phyloP scores from a whole-genome alignment of 1,140 invertebrate genomes.

The Apolygus lucorum region DNA sequence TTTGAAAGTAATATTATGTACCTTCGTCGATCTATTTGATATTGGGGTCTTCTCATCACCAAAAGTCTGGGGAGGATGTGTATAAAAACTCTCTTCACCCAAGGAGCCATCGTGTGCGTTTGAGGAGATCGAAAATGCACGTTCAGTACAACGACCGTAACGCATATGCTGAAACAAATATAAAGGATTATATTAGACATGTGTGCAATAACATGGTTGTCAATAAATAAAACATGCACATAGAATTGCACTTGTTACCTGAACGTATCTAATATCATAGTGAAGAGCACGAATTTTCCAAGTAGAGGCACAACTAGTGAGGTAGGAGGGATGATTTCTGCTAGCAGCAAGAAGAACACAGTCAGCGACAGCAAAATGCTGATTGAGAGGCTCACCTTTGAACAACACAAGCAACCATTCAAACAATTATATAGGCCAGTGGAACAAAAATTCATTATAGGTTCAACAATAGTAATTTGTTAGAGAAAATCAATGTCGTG shows the following conservation, averaged over 20 bases:
- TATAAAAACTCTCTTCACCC: conserved; percentile 86
- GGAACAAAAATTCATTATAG: neutral
- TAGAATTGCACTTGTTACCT: conserved; percentile 52
- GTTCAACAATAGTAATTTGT: neutral
- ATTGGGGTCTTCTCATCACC: conserved; percentile 73
- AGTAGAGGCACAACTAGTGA: conserved; percentile 95
- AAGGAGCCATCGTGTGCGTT: conserved; percentile 88
- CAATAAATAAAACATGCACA: conserved; percentile 9
- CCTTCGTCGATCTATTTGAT: conserved; percentile 66
- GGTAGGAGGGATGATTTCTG: conserved; percentile 97
- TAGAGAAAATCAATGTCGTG: conserved; percentile 14
- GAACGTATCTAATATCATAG: conserved; percentile 96
- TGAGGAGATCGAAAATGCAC: conserved; percentile 92
- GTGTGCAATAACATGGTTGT: neutral
- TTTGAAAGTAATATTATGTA: too few species aligned
- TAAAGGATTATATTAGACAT: neutral
- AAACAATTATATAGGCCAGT: too few species aligned
- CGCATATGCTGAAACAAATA: conserved; percentile 70
- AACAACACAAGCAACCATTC: neutral
- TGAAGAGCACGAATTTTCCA: conserved; percentile 98
- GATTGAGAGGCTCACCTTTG: conserved; percentile 88
- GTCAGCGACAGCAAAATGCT: conserved; percentile 97
- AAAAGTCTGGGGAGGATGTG: conserved; percentile 77
- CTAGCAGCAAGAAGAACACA: conserved; percentile 97
- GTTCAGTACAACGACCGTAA: conserved; percentile 95